Evolutionary conservation across 2,113 vertebrate genomes (phyloP).

Genomic region (Nothoprocta pentlandii): DNA sequence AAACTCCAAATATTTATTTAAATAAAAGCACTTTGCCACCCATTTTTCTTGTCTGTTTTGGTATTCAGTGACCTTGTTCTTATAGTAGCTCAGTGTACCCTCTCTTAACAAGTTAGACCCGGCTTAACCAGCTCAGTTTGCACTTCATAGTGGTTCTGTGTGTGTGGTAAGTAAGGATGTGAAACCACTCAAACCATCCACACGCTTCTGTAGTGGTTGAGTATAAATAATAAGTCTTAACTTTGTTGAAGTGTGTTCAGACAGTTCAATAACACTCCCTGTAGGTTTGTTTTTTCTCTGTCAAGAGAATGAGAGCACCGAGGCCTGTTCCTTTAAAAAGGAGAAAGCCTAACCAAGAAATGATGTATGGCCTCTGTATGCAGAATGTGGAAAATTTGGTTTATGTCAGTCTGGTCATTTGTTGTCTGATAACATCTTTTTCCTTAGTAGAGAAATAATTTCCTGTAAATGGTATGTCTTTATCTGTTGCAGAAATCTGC

Average conservation of each 20-base stretch:
- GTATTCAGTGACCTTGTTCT: neutral
- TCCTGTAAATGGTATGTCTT: constrained; percentile 38
- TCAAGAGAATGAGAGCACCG: neutral
- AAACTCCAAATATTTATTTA: neutral
- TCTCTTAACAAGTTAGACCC: neutral
- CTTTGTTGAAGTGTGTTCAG: neutral
- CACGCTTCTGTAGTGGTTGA: neutral
- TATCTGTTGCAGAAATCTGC: constrained; percentile 15
- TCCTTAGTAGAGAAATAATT: constrained; percentile 34
- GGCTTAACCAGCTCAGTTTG: neutral
- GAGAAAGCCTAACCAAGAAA: neutral
- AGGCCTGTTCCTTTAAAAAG: neutral
- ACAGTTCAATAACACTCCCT: neutral
- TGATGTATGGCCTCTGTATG: neutral
- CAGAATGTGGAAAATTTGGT: neutral
- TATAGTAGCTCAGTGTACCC: neutral
- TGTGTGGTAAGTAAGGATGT: no score
- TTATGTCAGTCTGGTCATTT: neutral
- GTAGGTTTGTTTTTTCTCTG: neutral
- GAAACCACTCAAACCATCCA: neutral
- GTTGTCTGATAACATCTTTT: neutral
- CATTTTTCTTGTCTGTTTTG: neutral
- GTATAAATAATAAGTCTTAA: neutral
- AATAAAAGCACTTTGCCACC: neutral
- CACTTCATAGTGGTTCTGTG: accelerated